Evolutionary conservation across 1,140 invertebrate species (phyloP).

Genomic region (Drosophila insularis): DNA sequence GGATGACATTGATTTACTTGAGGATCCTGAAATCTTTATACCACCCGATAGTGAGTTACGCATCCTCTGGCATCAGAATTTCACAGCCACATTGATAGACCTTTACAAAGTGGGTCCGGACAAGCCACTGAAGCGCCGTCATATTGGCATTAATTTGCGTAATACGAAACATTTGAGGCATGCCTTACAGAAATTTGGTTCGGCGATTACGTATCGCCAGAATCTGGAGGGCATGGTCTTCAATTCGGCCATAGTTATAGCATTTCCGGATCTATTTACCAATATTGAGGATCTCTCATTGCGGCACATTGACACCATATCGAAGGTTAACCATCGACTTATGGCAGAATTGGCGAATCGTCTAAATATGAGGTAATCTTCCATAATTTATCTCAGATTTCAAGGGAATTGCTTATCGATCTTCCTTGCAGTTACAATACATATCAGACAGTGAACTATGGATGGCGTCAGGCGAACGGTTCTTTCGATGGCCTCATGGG

Average conservation of each 20-base stretch:
- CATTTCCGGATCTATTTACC: constrained; percentile 81
- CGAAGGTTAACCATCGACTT: constrained; percentile 83
- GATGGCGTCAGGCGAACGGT: constrained; percentile 83
- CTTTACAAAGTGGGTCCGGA: constrained; percentile 68
- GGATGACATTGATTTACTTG: constrained; percentile 47
- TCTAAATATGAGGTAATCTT: constrained; percentile 82
- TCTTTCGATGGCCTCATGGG: constrained; percentile 84
- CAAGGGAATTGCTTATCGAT: neutral
- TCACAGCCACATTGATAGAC: constrained; percentile 51
- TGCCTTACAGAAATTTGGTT: constrained; percentile 60
- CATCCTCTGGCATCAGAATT: constrained; percentile 41
- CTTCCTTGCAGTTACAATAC: constrained; percentile 81
- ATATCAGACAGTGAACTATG: constrained; percentile 83
- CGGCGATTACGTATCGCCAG: constrained; percentile 67
- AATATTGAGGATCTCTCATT: constrained; percentile 81
- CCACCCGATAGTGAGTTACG: constrained; percentile 71
- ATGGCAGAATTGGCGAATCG: constrained; percentile 82
- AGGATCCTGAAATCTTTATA: constrained; percentile 68
- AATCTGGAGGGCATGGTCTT: constrained; percentile 74
- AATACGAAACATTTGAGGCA: constrained; percentile 42
- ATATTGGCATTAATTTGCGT: constrained; percentile 38
- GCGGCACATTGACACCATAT: constrained; percentile 83
- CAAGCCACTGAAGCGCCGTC: constrained; percentile 46
- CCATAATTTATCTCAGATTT: neutral
- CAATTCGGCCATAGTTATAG: constrained; percentile 71